These are phyloP conservation scores for Pangasius macronema DNA, from an alignment of 2,797 vertebrate species.

Conservation along the genomic window DNA sequence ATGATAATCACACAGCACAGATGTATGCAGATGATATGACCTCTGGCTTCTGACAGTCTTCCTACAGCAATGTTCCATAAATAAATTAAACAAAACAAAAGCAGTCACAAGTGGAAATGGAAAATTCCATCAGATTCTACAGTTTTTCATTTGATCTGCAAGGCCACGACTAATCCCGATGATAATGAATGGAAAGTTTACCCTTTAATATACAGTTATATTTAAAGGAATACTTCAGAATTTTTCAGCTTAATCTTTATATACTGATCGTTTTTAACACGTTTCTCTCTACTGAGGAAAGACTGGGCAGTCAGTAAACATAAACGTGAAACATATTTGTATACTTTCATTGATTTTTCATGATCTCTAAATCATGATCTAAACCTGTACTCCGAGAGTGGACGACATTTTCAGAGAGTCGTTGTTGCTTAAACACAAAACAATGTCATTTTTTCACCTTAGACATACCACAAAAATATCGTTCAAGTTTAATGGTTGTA, in stretches of 20 bases:
- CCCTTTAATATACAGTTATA: background rate
- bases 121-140: background rate
- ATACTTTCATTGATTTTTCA: background rate
- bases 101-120: background rate
- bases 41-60: background rate
- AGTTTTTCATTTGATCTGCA: background rate
- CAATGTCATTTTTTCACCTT: background rate
- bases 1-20: constrained; percentile 11
- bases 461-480: background rate
- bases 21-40: constrained; percentile 20
- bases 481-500: background rate
- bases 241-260: background rate
- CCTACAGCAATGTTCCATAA: background rate
- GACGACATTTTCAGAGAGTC: background rate
- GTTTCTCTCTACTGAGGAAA: background rate
- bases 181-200: background rate
- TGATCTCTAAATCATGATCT: background rate
- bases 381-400: background rate
- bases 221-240: background rate
- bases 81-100: background rate
- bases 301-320: background rate
- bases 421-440: background rate
- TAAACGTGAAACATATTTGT: background rate
- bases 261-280: background rate
- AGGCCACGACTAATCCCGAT: background rate